Conservation (phyloP, 1,140 invertebrate species). For the Tetramorium parvispinum region DNA sequence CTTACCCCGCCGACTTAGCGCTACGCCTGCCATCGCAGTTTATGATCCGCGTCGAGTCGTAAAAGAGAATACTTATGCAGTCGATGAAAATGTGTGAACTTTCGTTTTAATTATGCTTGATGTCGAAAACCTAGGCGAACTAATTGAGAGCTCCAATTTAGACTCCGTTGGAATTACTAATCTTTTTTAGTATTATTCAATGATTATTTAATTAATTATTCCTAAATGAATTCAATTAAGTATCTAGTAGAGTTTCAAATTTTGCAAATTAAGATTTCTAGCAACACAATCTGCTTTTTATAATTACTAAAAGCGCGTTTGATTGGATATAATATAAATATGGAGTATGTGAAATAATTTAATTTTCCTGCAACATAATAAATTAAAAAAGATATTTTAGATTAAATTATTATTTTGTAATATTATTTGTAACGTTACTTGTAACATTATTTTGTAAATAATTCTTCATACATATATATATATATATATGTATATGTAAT, state of each 20-base stretch:
- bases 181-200: neutral
- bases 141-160: neutral
- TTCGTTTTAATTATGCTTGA: conserved; percentile 12
- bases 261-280: neutral
- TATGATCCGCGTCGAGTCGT: neutral
- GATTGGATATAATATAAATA: neutral
- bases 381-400: neutral
- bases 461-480: neutral
- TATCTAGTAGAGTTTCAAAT: neutral
- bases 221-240: neutral
- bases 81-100: conserved; percentile 42
- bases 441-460: neutral
- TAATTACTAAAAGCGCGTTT: neutral
- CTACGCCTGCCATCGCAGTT: conserved; percentile 33
- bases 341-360: neutral
- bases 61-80: conserved; percentile 1
- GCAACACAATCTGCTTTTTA: neutral
- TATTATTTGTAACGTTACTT: too few relatives aligned
- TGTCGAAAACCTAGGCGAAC: neutral
- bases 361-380: neutral
- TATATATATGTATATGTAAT: neutral
- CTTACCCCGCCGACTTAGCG: conserved; percentile 46
- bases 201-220: neutral
- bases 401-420: neutral
- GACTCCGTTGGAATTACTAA: neutral